Evolutionary conservation across 2,797 vertebrate genomes (phyloP).

Genomic region (Parotocinclus haroldoi): DNA sequence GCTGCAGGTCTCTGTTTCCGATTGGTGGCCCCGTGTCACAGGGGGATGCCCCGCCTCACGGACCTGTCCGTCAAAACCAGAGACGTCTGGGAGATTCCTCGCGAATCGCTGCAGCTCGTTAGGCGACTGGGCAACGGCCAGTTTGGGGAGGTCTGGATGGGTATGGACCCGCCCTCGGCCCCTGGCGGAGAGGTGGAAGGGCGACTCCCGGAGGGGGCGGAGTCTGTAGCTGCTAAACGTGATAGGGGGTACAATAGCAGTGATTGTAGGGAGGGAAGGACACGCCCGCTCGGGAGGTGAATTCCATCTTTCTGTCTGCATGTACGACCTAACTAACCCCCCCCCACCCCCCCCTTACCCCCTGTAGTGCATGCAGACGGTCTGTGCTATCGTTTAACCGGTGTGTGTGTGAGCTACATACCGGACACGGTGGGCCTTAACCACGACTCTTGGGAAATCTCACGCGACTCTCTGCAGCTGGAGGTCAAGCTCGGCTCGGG

Average conservation of each 20-base stretch:
- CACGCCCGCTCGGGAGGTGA: background rate
- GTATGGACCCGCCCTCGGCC: slow-evolving; percentile 77
- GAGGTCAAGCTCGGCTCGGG: slow-evolving; percentile 94
- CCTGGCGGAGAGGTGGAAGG: slow-evolving; percentile 71
- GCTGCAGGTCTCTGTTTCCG: slow-evolving; percentile 97
- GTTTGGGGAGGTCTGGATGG: slow-evolving; percentile 99
- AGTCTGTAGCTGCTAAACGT: background rate
- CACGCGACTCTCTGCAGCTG: slow-evolving; percentile 82
- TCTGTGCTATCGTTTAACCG: slow-evolving; percentile 97
- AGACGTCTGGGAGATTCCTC: slow-evolving; percentile 98
- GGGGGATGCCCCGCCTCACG: slow-evolving; percentile 95
- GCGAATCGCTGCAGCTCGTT: slow-evolving; percentile 95
- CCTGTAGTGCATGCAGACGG: slow-evolving; percentile 93
- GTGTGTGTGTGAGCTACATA: slow-evolving; percentile 87
- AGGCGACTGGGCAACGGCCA: slow-evolving; percentile 97
- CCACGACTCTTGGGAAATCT: slow-evolving; percentile 98
- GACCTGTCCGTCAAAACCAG: slow-evolving; percentile 99
- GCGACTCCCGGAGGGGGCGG: slow-evolving; percentile 46
- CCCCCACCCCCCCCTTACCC: slow-evolving; percentile 69
- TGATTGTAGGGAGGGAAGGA: background rate
- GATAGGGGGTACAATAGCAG: too few species aligned
- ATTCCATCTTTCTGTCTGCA: slow-evolving; percentile 81
- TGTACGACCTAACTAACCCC: slow-evolving; percentile 87
- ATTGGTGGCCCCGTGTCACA: slow-evolving; percentile 95
- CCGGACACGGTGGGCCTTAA: slow-evolving; percentile 96